These are phyloP conservation scores for Acarapis woodi DNA, from an alignment of 1,140 invertebrate genomes.

Conservation along the genomic window DNA sequence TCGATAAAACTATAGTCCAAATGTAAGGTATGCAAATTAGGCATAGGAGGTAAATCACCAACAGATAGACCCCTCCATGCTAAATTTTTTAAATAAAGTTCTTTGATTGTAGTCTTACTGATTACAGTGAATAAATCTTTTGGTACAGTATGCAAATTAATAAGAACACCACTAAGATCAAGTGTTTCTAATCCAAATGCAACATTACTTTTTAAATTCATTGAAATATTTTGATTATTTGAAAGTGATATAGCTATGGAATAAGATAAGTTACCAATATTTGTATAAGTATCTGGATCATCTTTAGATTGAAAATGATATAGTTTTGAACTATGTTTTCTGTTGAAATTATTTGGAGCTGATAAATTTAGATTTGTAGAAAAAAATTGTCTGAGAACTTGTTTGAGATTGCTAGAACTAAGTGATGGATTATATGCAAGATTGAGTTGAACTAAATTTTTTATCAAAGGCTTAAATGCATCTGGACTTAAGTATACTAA, in stretches of 20 bases:
- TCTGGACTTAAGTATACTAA: slow-evolving; percentile 4
- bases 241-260: neutral
- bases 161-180: slow-evolving; percentile 1
- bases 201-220: too few species aligned
- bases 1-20: slow-evolving; percentile 5
- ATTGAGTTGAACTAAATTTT: slow-evolving; percentile 1
- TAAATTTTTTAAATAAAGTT: slow-evolving; percentile 1
- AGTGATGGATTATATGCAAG: slow-evolving; percentile 3
- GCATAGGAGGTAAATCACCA: slow-evolving; percentile 8
- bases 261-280: neutral
- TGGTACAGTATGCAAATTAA: slow-evolving; percentile 1
- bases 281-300: too few species aligned
- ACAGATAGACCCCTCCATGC: neutral
- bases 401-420: neutral
- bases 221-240: neutral
- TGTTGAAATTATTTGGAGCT: too few species aligned
- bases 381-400: neutral
- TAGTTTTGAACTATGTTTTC: too few species aligned
- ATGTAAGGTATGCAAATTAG: slow-evolving; percentile 4
- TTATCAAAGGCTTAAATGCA: slow-evolving; percentile 2
- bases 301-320: too few species aligned
- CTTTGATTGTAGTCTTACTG: slow-evolving; percentile 2
- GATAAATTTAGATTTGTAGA: neutral
- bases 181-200: slow-evolving; percentile 1
- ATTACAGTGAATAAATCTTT: slow-evolving; percentile 4